phyloP scores from a whole-genome alignment of 2,113 vertebrate genomes.

The Oceanites oceanicus region DNA sequence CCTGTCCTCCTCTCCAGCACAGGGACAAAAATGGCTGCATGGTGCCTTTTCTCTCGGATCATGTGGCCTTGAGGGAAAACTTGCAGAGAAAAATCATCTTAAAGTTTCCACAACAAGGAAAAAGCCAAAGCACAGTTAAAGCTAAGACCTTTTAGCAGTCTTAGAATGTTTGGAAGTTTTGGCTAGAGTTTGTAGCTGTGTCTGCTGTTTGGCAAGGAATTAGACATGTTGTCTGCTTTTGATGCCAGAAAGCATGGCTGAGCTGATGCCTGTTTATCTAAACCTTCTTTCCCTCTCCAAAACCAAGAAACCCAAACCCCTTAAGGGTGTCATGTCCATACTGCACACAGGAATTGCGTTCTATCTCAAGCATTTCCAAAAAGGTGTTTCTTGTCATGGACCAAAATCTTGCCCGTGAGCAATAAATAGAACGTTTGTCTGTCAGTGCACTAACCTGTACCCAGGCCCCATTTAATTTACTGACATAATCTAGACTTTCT shows the following conservation, averaged over 20 bases:
- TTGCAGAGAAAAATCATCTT: neutral
- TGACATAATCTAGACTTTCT: neutral
- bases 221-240: neutral
- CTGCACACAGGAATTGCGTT: neutral
- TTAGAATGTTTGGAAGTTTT: neutral
- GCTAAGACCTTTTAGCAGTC: neutral
- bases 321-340: rapidly evolving
- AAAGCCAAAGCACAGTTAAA: neutral
- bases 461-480: neutral
- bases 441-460: neutral
- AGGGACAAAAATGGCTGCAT: rapidly evolving
- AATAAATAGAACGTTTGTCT: neutral
- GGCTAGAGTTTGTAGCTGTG: neutral
- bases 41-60: neutral
- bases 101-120: neutral
- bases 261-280: neutral
- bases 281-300: neutral
- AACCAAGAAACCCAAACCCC: neutral
- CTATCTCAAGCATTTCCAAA: neutral
- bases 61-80: neutral
- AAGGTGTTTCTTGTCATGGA: neutral
- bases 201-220: neutral
- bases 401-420: neutral
- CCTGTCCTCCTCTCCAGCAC: neutral
- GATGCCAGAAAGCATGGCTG: neutral